Base-by-base conservation (phyloP, 2,797 vertebrate genomes). In the Peromyscus eremicus region DNA sequence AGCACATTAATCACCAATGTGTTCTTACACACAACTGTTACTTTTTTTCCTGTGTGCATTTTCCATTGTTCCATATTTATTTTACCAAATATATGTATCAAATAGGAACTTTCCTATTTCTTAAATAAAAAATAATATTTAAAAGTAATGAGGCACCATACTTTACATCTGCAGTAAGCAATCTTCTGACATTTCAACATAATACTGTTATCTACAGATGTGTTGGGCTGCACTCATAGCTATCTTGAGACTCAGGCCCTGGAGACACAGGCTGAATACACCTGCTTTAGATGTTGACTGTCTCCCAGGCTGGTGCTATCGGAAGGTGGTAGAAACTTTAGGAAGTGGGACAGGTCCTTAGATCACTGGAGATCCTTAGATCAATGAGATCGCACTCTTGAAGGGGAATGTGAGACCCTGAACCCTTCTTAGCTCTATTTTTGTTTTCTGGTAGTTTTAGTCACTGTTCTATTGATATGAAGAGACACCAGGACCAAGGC, bases 1-100 rank as follows among this genome's bases (percentile, higher is more conserved):
- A 95, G 49, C 77, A 0, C 19, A 83, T 86, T 77, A 75, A 92
- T 94, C 82, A 89, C 7, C 77, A 79, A 37, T 62, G 49, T 76
- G 49, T 76, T 96, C 90, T 91, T 71, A 81, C 0, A 17, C 10
- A 89, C 40, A 34, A 19, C 16, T 27, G 80, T 90, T 92, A 57
- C 68, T 77, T 52, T 76, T 79, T 79, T 89, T 70, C 17, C 60
- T 29, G 1, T 29, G 57, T 49, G n/a, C 17, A 25, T 94, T 79
- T 64, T 29, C 29, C 21, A 37, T 81, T 55, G 60, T 94, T 87
- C 14, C 27, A 60, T 57, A 80, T 92, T 85, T 89, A 29, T 79
- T 64, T 57, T 9, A 94, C 27, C 66, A 85, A 85, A 96, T 81
- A 57, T 43, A 62, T 2, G 0, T 21, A 62, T 43, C 94, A 25